Percentiles rank a stretch among this genome's conserved stretches.
Evolutionary conservation across 1,140 invertebrate genomes (phyloP).

Genomic region (Lucilia cuprina): DNA sequence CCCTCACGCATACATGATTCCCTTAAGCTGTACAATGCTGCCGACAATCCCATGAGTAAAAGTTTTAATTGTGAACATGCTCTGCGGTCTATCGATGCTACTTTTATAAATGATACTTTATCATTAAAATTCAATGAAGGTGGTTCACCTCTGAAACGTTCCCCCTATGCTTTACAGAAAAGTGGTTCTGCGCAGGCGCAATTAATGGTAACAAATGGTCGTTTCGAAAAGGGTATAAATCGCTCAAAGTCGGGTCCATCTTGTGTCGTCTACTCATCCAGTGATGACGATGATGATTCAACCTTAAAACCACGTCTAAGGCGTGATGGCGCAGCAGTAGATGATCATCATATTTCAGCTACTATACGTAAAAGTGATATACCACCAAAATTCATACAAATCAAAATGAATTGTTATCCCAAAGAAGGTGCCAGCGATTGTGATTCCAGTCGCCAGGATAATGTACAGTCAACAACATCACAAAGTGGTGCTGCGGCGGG

Average conservation of each 20-base stretch:
- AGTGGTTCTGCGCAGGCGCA: conserved; percentile 54
- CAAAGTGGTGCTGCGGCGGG: conserved; percentile 55
- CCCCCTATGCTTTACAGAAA: conserved; percentile 61
- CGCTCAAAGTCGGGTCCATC: conserved; percentile 76
- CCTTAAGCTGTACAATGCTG: conserved; percentile 54
- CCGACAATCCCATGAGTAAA: conserved; percentile 62
- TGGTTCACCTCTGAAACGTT: conserved; percentile 48
- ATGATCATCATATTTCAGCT: conserved; percentile 40
- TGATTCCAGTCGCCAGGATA: conserved; percentile 54
- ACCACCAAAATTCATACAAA: conserved; percentile 54
- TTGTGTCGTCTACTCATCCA: conserved; percentile 66
- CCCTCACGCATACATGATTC: conserved; percentile 64
- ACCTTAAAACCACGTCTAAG: conserved; percentile 44
- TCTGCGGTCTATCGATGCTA: conserved; percentile 56
- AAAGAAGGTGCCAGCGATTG: conserved; percentile 51
- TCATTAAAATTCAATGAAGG: conserved; percentile 43
- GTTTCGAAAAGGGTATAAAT: conserved; percentile 66
- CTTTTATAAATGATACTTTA: conserved; percentile 58
- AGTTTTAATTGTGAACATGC: conserved; percentile 61
- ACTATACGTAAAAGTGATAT: conserved; percentile 57
- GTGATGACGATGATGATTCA: conserved; percentile 53
- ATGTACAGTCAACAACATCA: conserved; percentile 48
- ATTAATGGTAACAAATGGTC: conserved; percentile 47
- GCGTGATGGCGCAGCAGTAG: conserved; percentile 40
- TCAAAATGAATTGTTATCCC: conserved; percentile 62